Percentiles rank a stretch among this genome's conserved stretches.
Conservation (phyloP, 2,888 invertebrate species). For the Diplolepis rosae region DNA sequence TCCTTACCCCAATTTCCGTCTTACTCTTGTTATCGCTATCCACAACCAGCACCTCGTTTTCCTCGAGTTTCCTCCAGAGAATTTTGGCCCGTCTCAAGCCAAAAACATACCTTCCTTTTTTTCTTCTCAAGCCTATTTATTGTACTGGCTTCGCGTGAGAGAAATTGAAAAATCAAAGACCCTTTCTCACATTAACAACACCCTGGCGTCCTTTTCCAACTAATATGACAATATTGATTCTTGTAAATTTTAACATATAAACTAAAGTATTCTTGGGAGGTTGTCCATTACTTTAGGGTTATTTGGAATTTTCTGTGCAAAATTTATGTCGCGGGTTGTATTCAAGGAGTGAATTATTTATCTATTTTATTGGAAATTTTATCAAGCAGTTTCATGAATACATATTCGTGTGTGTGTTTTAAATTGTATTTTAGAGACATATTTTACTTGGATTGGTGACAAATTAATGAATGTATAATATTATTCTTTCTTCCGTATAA, state of each 20-base stretch:
- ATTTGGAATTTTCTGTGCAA: background rate
- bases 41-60: slow-evolving; percentile 10
- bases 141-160: background rate
- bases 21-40: slow-evolving; percentile 44
- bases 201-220: background rate
- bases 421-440: no score
- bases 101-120: slow-evolving; percentile 33
- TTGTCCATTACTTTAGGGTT: background rate
- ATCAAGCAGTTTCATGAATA: no score
- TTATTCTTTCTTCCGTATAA: no score
- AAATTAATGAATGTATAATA: no score
- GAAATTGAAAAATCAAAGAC: slow-evolving; percentile 14
- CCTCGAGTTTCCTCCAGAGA: slow-evolving; percentile 34
- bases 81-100: slow-evolving; percentile 35
- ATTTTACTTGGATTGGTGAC: no score
- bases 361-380: no score
- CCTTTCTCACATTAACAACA: background rate
- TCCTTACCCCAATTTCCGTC: slow-evolving; percentile 51
- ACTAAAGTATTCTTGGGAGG: background rate
- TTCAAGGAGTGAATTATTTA: background rate
- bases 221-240: background rate
- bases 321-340: background rate
- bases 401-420: no score
- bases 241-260: background rate
- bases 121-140: slow-evolving; percentile 8